Conservation (phyloP, 2,797 vertebrate species). For the Chaetophractus vellerosus region DNA sequence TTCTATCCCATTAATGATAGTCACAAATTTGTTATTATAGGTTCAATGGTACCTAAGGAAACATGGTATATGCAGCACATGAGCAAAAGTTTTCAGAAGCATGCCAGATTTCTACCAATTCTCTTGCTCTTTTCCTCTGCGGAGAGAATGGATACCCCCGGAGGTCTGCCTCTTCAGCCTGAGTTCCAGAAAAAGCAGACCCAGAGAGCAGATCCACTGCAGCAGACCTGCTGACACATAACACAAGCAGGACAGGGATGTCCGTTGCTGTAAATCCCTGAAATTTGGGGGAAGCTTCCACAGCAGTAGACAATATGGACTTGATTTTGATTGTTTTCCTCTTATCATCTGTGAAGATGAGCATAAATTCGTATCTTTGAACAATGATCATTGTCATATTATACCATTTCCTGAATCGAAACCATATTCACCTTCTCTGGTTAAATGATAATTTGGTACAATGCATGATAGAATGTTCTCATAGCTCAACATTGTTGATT, state of each 20-base stretch:
- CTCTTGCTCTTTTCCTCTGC: not conserved
- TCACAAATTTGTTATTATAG: not conserved
- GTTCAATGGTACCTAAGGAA: not conserved
- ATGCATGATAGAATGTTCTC: not conserved
- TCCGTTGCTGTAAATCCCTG: not conserved
- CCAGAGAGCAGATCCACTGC: not conserved
- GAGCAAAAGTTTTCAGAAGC: not conserved
- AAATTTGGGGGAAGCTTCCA: not conserved
- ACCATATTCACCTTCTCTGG: not conserved
- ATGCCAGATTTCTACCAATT: not conserved
- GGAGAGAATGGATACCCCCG: not conserved
- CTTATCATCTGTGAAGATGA: not conserved
- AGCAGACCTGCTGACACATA: not conserved
- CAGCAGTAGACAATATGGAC: not conserved
- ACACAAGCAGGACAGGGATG: not conserved
- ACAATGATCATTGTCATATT: not conserved
- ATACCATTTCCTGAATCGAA: slow-evolving; percentile 32
- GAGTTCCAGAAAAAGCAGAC: not conserved
- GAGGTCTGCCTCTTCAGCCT: not conserved
- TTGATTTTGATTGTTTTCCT: not conserved
- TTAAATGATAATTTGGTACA: not conserved
- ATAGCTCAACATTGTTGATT: not conserved
- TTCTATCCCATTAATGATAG: not conserved
- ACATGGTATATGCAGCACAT: not conserved
- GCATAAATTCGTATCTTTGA: not conserved